Evolutionary conservation across 2,113 vertebrate species (phyloP), one percentile per base, ranked within the genome.

Genomic region (Puma concolor): DNA sequence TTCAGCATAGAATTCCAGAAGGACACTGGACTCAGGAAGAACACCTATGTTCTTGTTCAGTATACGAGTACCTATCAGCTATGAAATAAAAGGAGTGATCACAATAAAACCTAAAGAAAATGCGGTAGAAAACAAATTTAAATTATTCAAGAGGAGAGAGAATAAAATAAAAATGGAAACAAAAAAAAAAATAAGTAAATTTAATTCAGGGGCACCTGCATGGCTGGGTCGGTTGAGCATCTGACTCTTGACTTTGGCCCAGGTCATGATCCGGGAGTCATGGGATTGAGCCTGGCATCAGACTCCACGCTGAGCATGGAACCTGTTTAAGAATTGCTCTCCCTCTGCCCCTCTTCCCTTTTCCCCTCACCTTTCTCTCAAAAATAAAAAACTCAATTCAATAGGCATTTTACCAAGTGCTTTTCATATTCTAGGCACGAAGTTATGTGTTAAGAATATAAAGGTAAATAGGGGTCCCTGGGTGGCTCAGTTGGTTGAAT

Each of bases 311-410:
- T 54, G 17, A 54, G 54, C 16, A 17, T 19, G 54, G 16, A 54
- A 54, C 15, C 52, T 54, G 15, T 15, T 16, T 54, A 54, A 19
- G 14, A 54, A 19, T 19, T 17, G 19, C 54, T 54, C 54, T 54
- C 54, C 54, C 54, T 54, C 54, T 54, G 57, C 21, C 21, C 21
- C 57, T 60, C 8, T 60, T 23, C 57, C 8, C 57, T 8, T 23
- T 23, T 8, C 7, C 21, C 17, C 57, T 23, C 57, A 54, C 16
- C 52, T 57, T 7, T 57, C 54, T 57, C 54, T 57, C 57, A 60
- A n/a, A 60, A 71, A 93, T 41, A 67, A 90, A 57, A 81, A 95
- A 85, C 36, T 92, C 25, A 94, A 86, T 72, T 72, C 41, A 89
- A 63, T 0, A 88, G 38, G 16, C 29, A 95, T 63, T 52, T 76